These are phyloP conservation scores for Poecilia wingei DNA, from an alignment of 2,797 vertebrate species.

Conservation along the genomic window DNA sequence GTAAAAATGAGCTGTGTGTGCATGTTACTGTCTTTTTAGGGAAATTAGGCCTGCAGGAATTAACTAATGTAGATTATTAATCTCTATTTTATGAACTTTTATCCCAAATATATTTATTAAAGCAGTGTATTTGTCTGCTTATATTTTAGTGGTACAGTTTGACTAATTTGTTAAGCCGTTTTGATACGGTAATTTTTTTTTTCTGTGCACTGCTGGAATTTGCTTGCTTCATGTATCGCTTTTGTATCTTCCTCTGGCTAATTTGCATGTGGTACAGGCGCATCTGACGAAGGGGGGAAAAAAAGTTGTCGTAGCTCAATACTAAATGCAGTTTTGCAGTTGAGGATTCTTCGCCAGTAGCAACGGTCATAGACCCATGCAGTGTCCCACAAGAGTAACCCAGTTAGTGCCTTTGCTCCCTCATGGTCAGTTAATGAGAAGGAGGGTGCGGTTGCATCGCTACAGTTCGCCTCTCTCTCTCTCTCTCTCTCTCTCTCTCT, in stretches of 20 bases:
- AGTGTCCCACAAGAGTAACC: conserved; percentile 63
- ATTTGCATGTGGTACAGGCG: conserved; percentile 28
- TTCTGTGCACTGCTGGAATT: conserved; percentile 14
- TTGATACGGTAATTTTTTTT: conserved; percentile 29
- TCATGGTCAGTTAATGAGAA: conserved; percentile 76
- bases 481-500: conserved; percentile 6
- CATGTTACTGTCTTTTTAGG: conserved; percentile 64
- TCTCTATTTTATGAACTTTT: conserved; percentile 77
- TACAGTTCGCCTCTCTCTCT: conserved; percentile 42
- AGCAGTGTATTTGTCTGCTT: conserved; percentile 75
- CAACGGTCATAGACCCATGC: conserved; percentile 56
- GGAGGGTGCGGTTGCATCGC: conserved; percentile 45
- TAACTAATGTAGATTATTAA: conserved; percentile 74
- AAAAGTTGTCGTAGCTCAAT: conserved; percentile 52
- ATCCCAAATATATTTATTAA: conserved; percentile 71
- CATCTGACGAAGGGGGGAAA: not conserved
- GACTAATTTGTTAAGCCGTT: conserved; percentile 68
- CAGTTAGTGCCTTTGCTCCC: conserved; percentile 72
- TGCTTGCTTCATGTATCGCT: not conserved
- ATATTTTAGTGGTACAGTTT: conserved; percentile 67
- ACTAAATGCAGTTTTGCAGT: conserved; percentile 42
- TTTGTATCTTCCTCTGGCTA: conserved; percentile 10
- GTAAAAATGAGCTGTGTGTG: conserved; percentile 71
- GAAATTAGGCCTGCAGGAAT: conserved; percentile 71
- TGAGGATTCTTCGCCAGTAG: conserved; percentile 36